These are phyloP conservation scores for Hoplodrina blanda DNA, from an alignment of 2,888 invertebrate genomes.

Conservation along the genomic window DNA sequence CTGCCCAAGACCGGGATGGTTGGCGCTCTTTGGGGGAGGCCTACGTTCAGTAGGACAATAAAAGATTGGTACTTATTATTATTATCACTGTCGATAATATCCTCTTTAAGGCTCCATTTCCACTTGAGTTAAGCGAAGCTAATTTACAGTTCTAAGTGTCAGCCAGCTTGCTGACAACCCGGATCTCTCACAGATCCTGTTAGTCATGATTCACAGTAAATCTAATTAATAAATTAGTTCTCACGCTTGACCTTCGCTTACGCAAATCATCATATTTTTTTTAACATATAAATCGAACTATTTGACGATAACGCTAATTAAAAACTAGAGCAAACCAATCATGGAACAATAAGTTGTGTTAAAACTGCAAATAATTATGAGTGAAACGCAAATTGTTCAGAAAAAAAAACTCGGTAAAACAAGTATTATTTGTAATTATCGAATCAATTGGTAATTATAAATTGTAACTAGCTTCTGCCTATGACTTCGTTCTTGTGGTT, in stretches of 20 bases:
- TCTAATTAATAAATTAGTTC: conserved; percentile 46
- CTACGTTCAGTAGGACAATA: too few species aligned
- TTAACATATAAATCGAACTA: conserved; percentile 22
- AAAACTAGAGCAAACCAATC: conserved; percentile 45
- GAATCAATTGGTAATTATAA: conserved; percentile 38
- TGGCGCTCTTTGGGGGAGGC: too few species aligned
- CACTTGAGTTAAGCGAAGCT: too few species aligned
- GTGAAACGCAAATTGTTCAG: conserved; percentile 24
- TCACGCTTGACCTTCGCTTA: conserved; percentile 38
- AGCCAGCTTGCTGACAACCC: conserved; percentile 10
- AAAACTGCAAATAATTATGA: not conserved
- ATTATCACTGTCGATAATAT: too few species aligned
- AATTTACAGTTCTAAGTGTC: not conserved
- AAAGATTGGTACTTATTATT: too few species aligned
- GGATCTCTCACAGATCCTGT: conserved; percentile 44
- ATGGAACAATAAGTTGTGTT: conserved; percentile 26
- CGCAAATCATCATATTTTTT: conserved; percentile 34
- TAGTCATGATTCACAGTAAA: conserved; percentile 45
- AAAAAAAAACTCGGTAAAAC: conserved; percentile 18
- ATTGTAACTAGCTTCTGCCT: conserved; percentile 32
- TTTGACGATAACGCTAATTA: conserved; percentile 33
- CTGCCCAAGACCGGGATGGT: too few species aligned
- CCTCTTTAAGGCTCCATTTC: too few species aligned
- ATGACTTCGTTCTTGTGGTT: too few species aligned
- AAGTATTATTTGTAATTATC: conserved; percentile 34